Base-by-base conservation (phyloP, 2,797 vertebrate genomes). In the Sylvilagus floridanus region DNA sequence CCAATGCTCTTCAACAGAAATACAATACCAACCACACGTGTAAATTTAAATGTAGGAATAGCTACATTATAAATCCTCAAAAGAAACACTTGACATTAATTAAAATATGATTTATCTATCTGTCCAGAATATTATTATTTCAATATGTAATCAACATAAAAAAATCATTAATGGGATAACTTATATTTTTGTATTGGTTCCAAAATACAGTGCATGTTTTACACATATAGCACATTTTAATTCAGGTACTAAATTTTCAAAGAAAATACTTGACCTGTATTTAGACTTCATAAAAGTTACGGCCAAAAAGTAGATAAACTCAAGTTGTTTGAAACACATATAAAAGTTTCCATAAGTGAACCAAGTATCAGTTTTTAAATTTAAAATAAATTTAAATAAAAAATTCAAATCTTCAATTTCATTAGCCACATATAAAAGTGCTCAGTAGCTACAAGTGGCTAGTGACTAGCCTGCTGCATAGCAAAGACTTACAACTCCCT, bases 371-470 rank as follows among this genome's bases (percentile, higher is more conserved):
- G n/a, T 14, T 75, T 73, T 89, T 93, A 54, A 73, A 92, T 83
- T 78, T 71, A 94, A 95, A 92, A 73, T 91, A 92, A 77, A 26
- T 87, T 57, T 28, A 84, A 85, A 57, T 84, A 68, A 72, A 65
- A 95, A 73, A 50, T 76, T 62, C 26, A 28, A 30, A 65, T 82
- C 6, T 28, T 85, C 13, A 2, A 26, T 35, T n/a, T 10, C 12
- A 37, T 62, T 75, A 69, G 35, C 8, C 7, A 57, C 16, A 52
- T 62, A 87, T 75, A 28, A 54, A 47, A 35, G 30, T 73, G 26
- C 35, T 77, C 65, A 52, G 50, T 54, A n/a, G 37, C 7, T 32
- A 30, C 26, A 37, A 24, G 32, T 37, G 32, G 71, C 76, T 50
- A 69, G 28, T 79, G 52, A 73, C 13, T 54, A 22, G 42, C 6